These are phyloP conservation scores for Rhinella marina DNA, from an alignment of 2,797 vertebrate species.

Conservation along the genomic window DNA sequence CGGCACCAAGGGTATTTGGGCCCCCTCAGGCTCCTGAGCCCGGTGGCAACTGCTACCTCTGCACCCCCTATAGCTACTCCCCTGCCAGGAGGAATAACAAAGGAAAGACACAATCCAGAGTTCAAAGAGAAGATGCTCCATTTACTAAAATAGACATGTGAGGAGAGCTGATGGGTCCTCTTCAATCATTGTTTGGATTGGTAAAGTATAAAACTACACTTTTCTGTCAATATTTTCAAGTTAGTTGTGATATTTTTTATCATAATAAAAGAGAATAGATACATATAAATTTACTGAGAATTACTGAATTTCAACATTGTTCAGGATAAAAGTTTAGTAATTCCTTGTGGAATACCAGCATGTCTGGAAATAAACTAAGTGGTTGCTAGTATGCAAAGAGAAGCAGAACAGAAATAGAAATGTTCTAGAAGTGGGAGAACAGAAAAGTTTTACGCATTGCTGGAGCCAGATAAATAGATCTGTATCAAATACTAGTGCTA, in stretches of 20 bases:
- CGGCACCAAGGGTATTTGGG: too few relatives aligned
- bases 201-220: not conserved
- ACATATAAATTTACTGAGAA: not conserved
- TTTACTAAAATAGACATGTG: not conserved
- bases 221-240: not conserved
- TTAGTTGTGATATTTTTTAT: not conserved
- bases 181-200: not conserved
- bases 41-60: too few relatives aligned
- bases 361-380: not conserved
- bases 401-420: not conserved
- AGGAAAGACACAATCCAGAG: too few relatives aligned
- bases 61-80: too few relatives aligned
- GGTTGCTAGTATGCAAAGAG: not conserved
- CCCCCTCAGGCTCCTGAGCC: too few relatives aligned
- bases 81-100: too few relatives aligned
- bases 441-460: conserved; percentile 23
- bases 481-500: conserved; percentile 36
- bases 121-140: too few relatives aligned
- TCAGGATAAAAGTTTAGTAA: not conserved
- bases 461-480: conserved; percentile 39
- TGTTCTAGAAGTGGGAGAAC: conserved; percentile 36
- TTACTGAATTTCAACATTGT: not conserved
- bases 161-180: not conserved
- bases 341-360: not conserved
- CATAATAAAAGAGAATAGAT: not conserved